These are phyloP conservation scores for Paramormyrops kingsleyae DNA, from an alignment of 2,113 vertebrate species.

Conservation along the genomic window DNA sequence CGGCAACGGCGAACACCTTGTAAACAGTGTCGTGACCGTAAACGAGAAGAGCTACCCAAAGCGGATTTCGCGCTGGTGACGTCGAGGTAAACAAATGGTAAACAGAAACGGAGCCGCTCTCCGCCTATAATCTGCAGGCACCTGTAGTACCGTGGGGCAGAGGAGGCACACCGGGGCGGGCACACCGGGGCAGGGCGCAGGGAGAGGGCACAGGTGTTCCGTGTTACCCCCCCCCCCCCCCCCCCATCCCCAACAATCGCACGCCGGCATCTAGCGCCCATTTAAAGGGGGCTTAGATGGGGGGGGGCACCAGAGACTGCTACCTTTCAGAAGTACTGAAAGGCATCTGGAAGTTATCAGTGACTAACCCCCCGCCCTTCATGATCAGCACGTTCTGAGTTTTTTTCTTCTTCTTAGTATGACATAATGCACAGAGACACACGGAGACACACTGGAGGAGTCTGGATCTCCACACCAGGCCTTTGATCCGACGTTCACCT, in stretches of 20 bases:
- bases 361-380: background rate
- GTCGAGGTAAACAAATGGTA: background rate
- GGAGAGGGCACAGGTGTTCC: slow-evolving; percentile 8
- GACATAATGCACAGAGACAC: slow-evolving; percentile 8
- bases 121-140: background rate
- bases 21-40: background rate
- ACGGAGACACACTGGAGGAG: background rate
- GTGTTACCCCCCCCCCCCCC: background rate
- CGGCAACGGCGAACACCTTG: background rate
- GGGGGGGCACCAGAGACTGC: background rate
- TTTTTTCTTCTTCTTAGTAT: background rate
- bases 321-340: background rate
- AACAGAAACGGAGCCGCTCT: background rate
- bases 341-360: slow-evolving; percentile 19
- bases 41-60: background rate
- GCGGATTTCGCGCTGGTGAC: background rate
- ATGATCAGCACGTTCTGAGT: background rate
- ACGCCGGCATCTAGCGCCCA: background rate
- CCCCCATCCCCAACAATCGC: background rate
- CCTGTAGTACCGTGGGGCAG: background rate
- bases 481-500: background rate
- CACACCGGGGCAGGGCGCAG: background rate
- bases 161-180: background rate
- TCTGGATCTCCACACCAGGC: background rate
- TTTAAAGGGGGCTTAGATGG: background rate